Evolutionary conservation across 2,888 invertebrate species (phyloP).

Genomic region (Polymixis flavicincta): DNA sequence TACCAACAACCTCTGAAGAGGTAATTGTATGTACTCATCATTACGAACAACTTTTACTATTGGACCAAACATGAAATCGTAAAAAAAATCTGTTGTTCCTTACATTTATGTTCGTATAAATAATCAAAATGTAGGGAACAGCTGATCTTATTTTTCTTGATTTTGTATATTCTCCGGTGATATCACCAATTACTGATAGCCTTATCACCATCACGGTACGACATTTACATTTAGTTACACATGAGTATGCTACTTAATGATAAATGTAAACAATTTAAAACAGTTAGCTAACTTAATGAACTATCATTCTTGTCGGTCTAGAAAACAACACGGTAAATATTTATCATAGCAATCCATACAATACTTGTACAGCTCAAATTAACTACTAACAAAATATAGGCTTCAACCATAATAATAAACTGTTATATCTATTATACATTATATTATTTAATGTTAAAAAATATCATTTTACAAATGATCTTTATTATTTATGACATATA

Average conservation of each 20-base stretch:
- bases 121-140: too few species aligned
- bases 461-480: constrained; percentile 34
- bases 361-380: constrained; percentile 18
- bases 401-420: not conserved
- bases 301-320: constrained; percentile 13
- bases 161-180: not conserved
- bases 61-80: too few species aligned
- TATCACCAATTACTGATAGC: not conserved
- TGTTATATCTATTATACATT: constrained; percentile 14
- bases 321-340: constrained; percentile 1
- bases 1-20: too few species aligned
- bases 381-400: constrained; percentile 22
- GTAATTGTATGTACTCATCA: too few species aligned
- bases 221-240: not conserved
- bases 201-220: not conserved
- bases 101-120: too few species aligned
- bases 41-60: too few species aligned
- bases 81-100: too few species aligned
- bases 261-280: too few species aligned
- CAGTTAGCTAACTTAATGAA: constrained; percentile 11
- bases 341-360: constrained; percentile 10
- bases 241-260: not conserved
- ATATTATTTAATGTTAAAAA: constrained; percentile 40
- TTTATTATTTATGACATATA: constrained; percentile 9
- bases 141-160: not conserved